phyloP scores from a whole-genome alignment of 2,888 invertebrate genomes.

The Pollenia labialis region DNA sequence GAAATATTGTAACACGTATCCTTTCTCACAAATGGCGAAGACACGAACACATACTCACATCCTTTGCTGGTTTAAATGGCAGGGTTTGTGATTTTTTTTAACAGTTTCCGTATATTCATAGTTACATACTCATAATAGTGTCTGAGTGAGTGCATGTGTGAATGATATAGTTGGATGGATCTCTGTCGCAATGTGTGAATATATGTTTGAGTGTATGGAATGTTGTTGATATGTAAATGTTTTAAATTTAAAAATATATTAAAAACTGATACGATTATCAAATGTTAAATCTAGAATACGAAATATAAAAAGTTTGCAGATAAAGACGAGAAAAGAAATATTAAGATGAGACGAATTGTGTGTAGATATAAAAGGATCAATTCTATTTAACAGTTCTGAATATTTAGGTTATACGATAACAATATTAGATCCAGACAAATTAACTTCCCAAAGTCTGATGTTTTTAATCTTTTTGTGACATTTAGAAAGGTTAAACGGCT shows the following conservation, averaged over 20 bases:
- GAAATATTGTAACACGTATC: conserved; percentile 47
- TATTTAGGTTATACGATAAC: too few species aligned
- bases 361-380: too few species aligned
- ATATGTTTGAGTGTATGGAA: neutral
- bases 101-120: conserved; percentile 27
- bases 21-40: neutral
- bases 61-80: conserved; percentile 13
- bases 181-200: neutral
- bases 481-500: too few species aligned
- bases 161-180: conserved; percentile 17
- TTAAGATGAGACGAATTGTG: neutral
- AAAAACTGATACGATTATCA: conserved; percentile 35
- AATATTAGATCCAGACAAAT: too few species aligned
- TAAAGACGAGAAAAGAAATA: neutral
- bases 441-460: too few species aligned
- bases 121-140: neutral
- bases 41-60: neutral
- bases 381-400: too few species aligned
- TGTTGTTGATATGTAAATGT: conserved; percentile 7
- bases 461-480: too few species aligned
- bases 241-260: conserved; percentile 46
- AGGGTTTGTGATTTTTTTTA: conserved; percentile 35
- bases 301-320: neutral
- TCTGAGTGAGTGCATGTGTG: neutral
- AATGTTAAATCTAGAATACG: conserved; percentile 6